These are phyloP conservation scores for Neuroterus valhalla DNA, from an alignment of 1,140 invertebrate genomes.

Conservation along the genomic window DNA sequence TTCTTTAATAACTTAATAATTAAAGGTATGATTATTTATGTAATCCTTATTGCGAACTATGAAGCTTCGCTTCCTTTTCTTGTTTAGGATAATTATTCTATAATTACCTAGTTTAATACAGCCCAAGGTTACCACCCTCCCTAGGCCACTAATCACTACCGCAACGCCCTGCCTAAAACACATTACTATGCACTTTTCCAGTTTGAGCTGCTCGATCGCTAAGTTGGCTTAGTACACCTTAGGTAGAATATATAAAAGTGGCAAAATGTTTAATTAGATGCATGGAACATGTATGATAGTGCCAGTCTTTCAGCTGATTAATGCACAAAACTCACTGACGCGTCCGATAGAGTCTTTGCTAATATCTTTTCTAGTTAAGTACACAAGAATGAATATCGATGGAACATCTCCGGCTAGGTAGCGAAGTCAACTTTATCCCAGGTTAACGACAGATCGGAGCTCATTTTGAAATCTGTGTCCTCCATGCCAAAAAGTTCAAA, in stretches of 20 bases:
- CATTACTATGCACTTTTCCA: neutral
- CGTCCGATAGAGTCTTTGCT: conserved; percentile 7
- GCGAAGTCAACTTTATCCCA: conserved; percentile 82
- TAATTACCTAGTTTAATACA: neutral
- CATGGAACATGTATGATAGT: neutral
- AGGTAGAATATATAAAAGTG: conserved; percentile 13
- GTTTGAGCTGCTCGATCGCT: conserved; percentile 11
- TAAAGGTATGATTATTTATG: neutral
- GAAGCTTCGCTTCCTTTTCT: conserved; percentile 5
- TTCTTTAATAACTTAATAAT: conserved; percentile 1
- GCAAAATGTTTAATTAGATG: conserved; percentile 18
- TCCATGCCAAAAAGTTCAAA: conserved; percentile 84
- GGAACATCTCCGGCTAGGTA: conserved; percentile 71
- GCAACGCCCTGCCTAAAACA: conserved; percentile 18
- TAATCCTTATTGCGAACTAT: neutral
- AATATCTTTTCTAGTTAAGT: conserved; percentile 56
- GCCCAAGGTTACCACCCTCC: neutral
- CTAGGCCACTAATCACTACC: conserved; percentile 9
- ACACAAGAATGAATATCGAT: conserved; percentile 55
- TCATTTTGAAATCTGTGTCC: conserved; percentile 80
- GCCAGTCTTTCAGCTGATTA: neutral
- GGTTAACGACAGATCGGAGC: conserved; percentile 74
- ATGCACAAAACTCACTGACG: too few species aligned
- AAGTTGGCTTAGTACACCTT: neutral
- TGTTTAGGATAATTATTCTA: neutral